phyloP scores from a whole-genome alignment of 2,113 vertebrate species.

The Isurus oxyrinchus region DNA sequence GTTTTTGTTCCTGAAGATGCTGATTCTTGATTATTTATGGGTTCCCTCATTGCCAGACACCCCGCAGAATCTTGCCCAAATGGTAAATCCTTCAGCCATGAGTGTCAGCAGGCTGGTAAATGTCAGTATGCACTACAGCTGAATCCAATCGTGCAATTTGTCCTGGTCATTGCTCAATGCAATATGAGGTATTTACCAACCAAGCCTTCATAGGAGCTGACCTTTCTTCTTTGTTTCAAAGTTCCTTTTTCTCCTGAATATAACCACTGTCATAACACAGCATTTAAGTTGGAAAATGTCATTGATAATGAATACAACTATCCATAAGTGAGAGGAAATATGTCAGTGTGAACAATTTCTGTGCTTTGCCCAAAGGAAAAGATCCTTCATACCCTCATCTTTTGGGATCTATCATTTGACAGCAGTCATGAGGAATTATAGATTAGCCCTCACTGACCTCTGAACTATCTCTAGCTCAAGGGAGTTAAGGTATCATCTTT shows the following conservation, averaged over 20 bases:
- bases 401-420: neutral
- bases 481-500: neutral
- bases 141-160: neutral
- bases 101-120: neutral
- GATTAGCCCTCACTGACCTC: neutral
- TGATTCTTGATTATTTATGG: neutral
- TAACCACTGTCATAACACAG: neutral
- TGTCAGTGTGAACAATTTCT: neutral
- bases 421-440: neutral
- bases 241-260: neutral
- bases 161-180: neutral
- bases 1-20: neutral
- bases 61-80: neutral
- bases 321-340: neutral
- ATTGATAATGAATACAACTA: neutral
- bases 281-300: neutral
- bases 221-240: neutral
- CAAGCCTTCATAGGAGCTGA: neutral
- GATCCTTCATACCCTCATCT: neutral
- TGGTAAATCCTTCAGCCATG: neutral
- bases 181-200: neutral
- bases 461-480: neutral
- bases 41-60: neutral
- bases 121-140: neutral
- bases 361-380: neutral